phyloP scores from a whole-genome alignment of 1,140 invertebrate species.

The Steinernema khuongi region DNA sequence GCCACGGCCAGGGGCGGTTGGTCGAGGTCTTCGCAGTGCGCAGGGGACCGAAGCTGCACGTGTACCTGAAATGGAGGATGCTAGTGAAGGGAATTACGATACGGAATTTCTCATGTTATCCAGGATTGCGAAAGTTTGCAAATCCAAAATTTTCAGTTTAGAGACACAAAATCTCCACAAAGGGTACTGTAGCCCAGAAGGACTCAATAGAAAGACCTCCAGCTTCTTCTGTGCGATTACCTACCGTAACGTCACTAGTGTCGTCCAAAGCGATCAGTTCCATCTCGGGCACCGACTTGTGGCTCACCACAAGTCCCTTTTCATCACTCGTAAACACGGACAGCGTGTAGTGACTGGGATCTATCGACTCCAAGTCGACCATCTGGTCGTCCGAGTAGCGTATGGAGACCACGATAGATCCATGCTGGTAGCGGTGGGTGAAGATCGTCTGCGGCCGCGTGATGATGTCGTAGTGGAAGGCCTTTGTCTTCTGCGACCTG shows the following conservation, averaged over 20 bases:
- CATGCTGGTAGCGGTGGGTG: conserved; percentile 7
- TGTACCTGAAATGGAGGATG: conserved; percentile 22
- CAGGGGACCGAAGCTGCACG: conserved; percentile 26
- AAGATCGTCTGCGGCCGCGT: neutral
- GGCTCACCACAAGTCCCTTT: neutral
- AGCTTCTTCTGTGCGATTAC: no score
- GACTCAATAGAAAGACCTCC: no score
- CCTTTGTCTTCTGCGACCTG: neutral
- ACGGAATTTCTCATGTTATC: no score
- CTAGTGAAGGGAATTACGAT: no score
- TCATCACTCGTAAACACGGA: neutral
- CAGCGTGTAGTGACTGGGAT: neutral
- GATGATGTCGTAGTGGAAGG: neutral
- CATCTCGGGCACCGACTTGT: neutral
- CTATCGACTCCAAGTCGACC: neutral
- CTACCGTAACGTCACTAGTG: neutral
- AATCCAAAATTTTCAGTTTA: no score
- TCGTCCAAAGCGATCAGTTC: neutral
- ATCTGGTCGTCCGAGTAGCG: neutral
- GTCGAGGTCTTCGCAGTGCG: conserved; percentile 29
- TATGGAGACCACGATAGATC: neutral
- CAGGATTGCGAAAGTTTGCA: no score
- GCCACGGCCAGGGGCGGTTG: conserved; percentile 24
- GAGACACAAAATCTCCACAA: no score
- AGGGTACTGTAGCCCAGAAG: no score